Evolutionary conservation across 2,113 vertebrate species (phyloP).

Genomic region (Triplophysa tibetana): DNA sequence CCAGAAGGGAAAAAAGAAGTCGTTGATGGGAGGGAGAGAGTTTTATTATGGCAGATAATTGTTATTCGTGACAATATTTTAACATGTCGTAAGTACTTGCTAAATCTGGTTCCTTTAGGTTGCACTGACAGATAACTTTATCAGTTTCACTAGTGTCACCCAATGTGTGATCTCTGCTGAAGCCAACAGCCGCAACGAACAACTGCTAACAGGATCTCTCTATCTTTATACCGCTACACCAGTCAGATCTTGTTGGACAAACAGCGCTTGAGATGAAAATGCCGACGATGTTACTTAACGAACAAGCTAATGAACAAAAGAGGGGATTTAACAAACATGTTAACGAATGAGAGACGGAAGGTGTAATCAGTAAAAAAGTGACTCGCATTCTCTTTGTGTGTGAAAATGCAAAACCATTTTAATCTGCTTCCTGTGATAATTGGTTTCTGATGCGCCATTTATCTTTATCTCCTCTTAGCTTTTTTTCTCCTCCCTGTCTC

Average conservation of each 20-base stretch:
- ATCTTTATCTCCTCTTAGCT: constrained; percentile 51
- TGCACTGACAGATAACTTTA: constrained; percentile 34
- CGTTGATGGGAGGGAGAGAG: neutral
- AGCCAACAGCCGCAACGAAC: neutral
- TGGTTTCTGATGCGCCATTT: constrained; percentile 62
- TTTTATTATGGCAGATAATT: constrained; percentile 34
- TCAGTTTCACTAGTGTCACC: constrained; percentile 37
- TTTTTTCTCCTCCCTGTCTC: constrained; percentile 27
- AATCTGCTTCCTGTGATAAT: constrained; percentile 70
- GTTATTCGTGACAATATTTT: constrained; percentile 41
- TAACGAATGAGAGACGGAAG: constrained; percentile 48
- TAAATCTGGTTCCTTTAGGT: constrained; percentile 39
- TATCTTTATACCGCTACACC: constrained; percentile 23
- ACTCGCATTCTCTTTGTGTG: constrained; percentile 55
- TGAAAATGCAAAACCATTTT: constrained; percentile 64
- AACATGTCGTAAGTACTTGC: constrained; percentile 32
- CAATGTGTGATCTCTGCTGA: constrained; percentile 36
- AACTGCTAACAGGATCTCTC: constrained; percentile 25
- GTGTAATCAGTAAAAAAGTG: constrained; percentile 57
- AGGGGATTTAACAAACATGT: constrained; percentile 37
- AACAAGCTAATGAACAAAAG: constrained; percentile 34
- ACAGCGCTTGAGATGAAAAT: constrained; percentile 32
- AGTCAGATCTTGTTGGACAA: constrained; percentile 47
- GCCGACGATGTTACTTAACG: constrained; percentile 2
- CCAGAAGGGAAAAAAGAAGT: neutral